Evolutionary conservation across 2,113 vertebrate genomes (phyloP).

Genomic region (Perognathus longimembris): DNA sequence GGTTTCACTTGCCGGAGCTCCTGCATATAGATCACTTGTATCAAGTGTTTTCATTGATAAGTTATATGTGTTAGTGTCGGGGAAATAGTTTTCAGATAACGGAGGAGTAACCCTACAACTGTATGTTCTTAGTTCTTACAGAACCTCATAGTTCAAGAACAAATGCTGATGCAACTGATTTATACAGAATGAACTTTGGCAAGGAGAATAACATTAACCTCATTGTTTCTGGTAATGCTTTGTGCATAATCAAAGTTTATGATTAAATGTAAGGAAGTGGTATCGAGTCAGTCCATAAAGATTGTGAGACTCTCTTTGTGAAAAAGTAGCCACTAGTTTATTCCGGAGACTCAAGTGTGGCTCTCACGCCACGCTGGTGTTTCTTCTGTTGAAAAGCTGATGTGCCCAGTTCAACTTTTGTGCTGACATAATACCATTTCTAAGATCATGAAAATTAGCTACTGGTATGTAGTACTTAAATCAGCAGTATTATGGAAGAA

Average conservation of each 20-base stretch:
- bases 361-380: conserved; percentile 55
- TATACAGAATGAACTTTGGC: conserved; percentile 94
- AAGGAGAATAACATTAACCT: conserved; percentile 91
- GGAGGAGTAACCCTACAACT: conserved; percentile 91
- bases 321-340: conserved; percentile 64
- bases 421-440: conserved; percentile 75
- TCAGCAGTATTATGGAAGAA: conserved; percentile 70
- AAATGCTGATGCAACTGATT: conserved; percentile 92
- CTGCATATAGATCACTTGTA: conserved; percentile 96
- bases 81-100: conserved; percentile 92
- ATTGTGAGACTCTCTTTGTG: conserved; percentile 73
- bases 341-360: conserved; percentile 71
- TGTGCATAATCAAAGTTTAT: conserved; percentile 92
- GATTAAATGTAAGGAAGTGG: conserved; percentile 86
- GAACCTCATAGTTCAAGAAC: conserved; percentile 91
- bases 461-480: conserved; percentile 75
- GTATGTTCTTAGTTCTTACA: conserved; percentile 90
- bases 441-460: conserved; percentile 69
- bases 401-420: conserved; percentile 61
- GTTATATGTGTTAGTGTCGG: conserved; percentile 93
- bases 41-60: conserved; percentile 94
- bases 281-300: conserved; percentile 88
- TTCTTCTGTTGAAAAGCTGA: conserved; percentile 79
- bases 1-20: conserved; percentile 93
- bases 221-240: conserved; percentile 93